phyloP scores from a whole-genome alignment of 2,888 invertebrate genomes.

The Micoletzkya japonica region DNA sequence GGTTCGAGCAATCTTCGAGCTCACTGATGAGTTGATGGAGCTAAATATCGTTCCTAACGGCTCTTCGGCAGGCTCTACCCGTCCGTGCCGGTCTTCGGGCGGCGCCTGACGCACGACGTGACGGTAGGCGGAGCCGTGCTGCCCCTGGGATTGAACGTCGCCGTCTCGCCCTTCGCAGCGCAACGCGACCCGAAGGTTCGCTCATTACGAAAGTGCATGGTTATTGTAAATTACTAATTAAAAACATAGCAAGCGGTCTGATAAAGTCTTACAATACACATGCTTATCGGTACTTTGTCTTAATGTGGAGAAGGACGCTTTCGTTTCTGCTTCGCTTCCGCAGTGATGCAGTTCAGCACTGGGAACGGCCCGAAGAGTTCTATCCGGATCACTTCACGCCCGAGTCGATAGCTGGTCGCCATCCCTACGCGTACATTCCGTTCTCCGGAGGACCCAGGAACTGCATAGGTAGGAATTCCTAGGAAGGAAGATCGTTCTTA shows the following conservation, averaged over 20 bases:
- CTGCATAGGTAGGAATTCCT: slow-evolving; percentile 64
- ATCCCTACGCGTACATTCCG: slow-evolving; percentile 67
- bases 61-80: slow-evolving; percentile 51
- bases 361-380: slow-evolving; percentile 64
- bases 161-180: background rate
- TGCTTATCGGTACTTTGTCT: no score
- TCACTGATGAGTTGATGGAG: no score
- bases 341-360: no score
- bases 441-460: slow-evolving; percentile 68
- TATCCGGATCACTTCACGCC: slow-evolving; percentile 65
- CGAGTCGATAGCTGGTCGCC: slow-evolving; percentile 59
- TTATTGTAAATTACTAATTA: no score
- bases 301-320: no score
- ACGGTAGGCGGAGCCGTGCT: slow-evolving; percentile 32
- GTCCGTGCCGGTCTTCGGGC: slow-evolving; percentile 47
- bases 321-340: no score
- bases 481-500: no score
- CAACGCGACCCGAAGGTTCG: slow-evolving; percentile 8
- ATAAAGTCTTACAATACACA: no score
- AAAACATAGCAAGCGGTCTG: no score
- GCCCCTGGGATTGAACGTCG: background rate
- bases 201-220: no score
- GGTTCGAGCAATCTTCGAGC: no score
- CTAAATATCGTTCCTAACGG: no score
- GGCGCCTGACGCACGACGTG: slow-evolving; percentile 60